A percentile compares a stretch with the other conserved stretches of the same genome.
Conservation (phyloP, 2,888 invertebrate genomes). For the Girardia tigrina region DNA sequence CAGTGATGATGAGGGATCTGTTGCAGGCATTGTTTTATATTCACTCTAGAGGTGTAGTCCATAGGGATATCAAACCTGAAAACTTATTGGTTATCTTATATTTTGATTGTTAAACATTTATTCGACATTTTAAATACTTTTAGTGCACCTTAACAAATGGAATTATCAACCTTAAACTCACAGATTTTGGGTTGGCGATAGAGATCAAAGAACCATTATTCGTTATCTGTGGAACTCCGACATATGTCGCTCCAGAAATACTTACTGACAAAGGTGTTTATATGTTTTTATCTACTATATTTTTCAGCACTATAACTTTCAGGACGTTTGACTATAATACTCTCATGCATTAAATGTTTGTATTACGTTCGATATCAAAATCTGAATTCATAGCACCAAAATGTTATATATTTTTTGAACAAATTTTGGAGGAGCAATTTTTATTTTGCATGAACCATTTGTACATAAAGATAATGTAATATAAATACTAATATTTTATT, state of each 20-base stretch:
- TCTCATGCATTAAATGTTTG: too few relatives aligned
- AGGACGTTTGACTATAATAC: too few relatives aligned
- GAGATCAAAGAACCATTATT: slow-evolving; percentile 51
- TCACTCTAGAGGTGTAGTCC: slow-evolving; percentile 51
- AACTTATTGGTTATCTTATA: slow-evolving; percentile 45
- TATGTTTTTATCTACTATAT: not conserved
- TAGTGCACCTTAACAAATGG: slow-evolving; percentile 41
- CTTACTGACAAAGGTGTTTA: slow-evolving; percentile 50
- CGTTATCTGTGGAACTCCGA: slow-evolving; percentile 53
- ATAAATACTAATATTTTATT: too few relatives aligned
- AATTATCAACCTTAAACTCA: slow-evolving; percentile 49
- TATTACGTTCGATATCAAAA: too few relatives aligned
- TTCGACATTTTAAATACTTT: too few relatives aligned
- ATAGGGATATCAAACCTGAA: slow-evolving; percentile 53
- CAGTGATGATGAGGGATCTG: slow-evolving; percentile 50
- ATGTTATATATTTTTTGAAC: too few relatives aligned
- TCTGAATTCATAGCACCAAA: too few relatives aligned
- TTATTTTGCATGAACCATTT: too few relatives aligned
- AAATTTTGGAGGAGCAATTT: too few relatives aligned
- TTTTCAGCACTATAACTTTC: too few relatives aligned
- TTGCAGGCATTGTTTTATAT: slow-evolving; percentile 51
- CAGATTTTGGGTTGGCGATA: slow-evolving; percentile 54
- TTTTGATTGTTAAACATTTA: not conserved
- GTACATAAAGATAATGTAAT: too few relatives aligned
- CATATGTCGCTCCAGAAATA: slow-evolving; percentile 54